phyloP scores from a whole-genome alignment of 2,797 vertebrate genomes.

The Gymnoscopelus braueri region DNA sequence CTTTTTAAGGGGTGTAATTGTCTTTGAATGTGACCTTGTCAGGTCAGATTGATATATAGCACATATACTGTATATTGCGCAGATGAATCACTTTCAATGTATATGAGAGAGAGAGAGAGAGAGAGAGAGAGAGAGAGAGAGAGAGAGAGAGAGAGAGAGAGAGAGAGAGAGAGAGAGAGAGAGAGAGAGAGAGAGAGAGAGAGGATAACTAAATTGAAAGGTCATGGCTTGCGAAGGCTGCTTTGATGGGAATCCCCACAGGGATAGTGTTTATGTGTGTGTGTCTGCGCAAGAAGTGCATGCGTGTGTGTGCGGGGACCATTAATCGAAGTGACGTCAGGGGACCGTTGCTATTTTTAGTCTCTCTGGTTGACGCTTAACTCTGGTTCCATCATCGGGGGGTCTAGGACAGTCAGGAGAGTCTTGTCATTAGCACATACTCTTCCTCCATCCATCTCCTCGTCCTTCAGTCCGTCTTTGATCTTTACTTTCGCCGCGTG shows the following conservation, averaged over 20 bases:
- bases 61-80: not conserved
- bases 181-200: conserved; percentile 38
- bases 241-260: conserved; percentile 70
- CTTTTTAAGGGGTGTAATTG: too few species aligned
- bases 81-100: conserved; percentile 17
- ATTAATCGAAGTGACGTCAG: conserved; percentile 9
- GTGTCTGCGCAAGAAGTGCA: conserved; percentile 20
- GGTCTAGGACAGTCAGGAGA: conserved; percentile 34
- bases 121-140: conserved; percentile 32
- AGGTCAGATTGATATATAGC: too few species aligned
- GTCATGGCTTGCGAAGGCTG: not conserved
- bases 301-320: conserved; percentile 15
- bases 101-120: not conserved
- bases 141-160: conserved; percentile 12
- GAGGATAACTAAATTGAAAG: conserved; percentile 4
- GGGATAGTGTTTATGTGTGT: conserved; percentile 18
- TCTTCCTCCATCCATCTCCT: too few species aligned
- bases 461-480: too few species aligned
- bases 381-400: conserved; percentile 34
- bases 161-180: conserved; percentile 29
- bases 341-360: conserved; percentile 59
- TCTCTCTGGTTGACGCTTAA: conserved; percentile 49
- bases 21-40: too few species aligned
- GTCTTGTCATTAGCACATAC: too few species aligned
- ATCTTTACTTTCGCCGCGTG: too few species aligned